Evolutionary conservation across 2,113 vertebrate species (phyloP), one percentile per base, ranked within the genome.

Genomic region (Sterrhoptilus dennistouni): DNA sequence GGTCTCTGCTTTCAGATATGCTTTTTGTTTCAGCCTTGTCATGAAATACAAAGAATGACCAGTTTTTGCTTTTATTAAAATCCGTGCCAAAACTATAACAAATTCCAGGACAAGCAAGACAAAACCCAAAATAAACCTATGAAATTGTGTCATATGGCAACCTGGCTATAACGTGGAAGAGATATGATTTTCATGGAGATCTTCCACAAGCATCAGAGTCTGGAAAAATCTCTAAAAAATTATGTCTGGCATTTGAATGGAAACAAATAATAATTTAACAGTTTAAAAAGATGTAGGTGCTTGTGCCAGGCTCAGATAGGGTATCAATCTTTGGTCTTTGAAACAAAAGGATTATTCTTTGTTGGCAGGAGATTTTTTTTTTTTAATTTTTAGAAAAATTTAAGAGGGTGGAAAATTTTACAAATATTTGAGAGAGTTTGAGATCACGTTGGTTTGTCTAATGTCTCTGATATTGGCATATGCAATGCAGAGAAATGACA

Each of bases 1-100:
- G 90, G 95, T 97, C 76, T 93, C 79, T 94, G 65, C n/a, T 31
- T 93, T 96, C 89, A 91, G 93, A 96, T 96, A 96, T 81, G 42
- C 22, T 63, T 63, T 66, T 66, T 59, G 28, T 81, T 83, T 42
- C 12, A 52, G 14, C 20, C 71, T 71, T 91, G 80, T 82, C 87
- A 83, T 38, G 69, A 83, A 90, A 92, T 66, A 87, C 36, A 44
- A 88, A 89, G 36, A 93, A 84, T 79, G 27, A 42, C n/a, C 18
- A 42, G 23, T 42, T 83, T 38, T 82, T 94, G 9, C 16, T 91
- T 82, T 89, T 83, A 78, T 61, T 93, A 80, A 88, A 95, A 76
- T 64, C 69, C 11, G 2, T 71, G 64, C 85, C 74, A 92, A 92
- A 96, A 83, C 59, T 81, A 11, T 74, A 82, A 87, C 74, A 81